Evolutionary conservation across 2,888 invertebrate genomes (phyloP).

Genomic region (Bursaphelenchus okinawaensis): DNA sequence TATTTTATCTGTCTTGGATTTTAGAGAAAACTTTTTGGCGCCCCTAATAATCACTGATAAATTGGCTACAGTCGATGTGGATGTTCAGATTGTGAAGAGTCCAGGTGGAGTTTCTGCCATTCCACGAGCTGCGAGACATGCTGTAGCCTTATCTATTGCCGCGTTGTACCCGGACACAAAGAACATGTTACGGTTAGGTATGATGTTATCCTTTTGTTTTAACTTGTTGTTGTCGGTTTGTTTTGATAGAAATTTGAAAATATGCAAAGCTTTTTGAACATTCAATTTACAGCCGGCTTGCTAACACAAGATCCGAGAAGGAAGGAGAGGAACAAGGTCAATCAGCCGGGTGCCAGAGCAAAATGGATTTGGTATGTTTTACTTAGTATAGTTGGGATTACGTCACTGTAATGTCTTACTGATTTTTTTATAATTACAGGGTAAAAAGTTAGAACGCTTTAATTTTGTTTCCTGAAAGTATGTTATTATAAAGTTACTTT

Average conservation of each 20-base stretch:
- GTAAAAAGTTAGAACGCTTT: no score
- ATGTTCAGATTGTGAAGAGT: conserved; percentile 29
- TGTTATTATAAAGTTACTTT: no score
- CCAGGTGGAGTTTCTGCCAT: conserved; percentile 39
- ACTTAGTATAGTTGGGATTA: neutral
- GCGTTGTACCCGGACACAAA: conserved; percentile 43
- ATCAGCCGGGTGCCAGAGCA: conserved; percentile 55
- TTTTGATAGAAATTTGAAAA: neutral
- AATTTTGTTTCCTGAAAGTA: no score
- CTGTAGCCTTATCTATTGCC: conserved; percentile 43
- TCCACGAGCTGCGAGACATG: conserved; percentile 51
- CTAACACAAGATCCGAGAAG: conserved; percentile 48
- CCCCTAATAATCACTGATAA: conserved; percentile 47
- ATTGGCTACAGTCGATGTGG: conserved; percentile 46
- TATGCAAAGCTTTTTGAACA: no score
- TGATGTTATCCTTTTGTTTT: conserved; percentile 9
- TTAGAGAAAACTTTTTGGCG: conserved; percentile 47
- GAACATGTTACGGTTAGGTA: conserved; percentile 44
- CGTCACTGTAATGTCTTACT: no score
- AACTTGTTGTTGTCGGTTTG: conserved; percentile 1
- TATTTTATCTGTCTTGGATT: conserved; percentile 3
- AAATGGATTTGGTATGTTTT: conserved; percentile 54
- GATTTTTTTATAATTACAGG: no score
- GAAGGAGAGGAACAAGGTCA: conserved; percentile 53
- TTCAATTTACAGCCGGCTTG: conserved; percentile 44